Evolutionary conservation across 2,797 vertebrate genomes (phyloP), one percentile per base, ranked within the genome.

Genomic region (Merluccius polli): DNA sequence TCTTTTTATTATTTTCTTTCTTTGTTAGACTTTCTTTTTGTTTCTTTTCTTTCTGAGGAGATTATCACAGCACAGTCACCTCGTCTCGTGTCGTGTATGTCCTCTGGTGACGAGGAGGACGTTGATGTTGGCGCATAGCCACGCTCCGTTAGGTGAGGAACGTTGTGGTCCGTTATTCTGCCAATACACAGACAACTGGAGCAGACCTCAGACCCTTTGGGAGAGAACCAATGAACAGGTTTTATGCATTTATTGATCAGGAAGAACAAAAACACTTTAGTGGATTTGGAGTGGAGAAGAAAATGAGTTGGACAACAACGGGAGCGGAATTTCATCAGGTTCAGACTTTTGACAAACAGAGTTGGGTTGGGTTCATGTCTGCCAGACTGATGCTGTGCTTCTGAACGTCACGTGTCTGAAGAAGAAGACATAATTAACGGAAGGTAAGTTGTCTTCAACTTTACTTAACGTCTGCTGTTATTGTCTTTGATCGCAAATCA

Each of bases 121-220:
- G 78, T 76, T 1, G 73, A 48, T 72, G 59, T 82, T 85, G 85
- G 86, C 83, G 87, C 86, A 72, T 72, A 75, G 71, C 31, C 80
- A 32, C 83, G 65, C 78, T 69, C 73, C 67, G 38, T 71, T 76
- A 73, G 78, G 35, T 81, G n/a, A 67, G 77, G 21, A 76, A 77
- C 31, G 80, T 27, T 27, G 59, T 12, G 24, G 59, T 65, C 24
- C 11, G 24, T 65, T 65, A 27, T 65, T 13, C 59, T 79, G 73
- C 77, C 65, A 77, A 83, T 29, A 13, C 79, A 13, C 77, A 76
- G 75, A 77, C 72, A 63, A 16, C 44, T 18, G 78, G 83, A 81
- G 71, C 76, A 83, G 81, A 86, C 75, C 80, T 82, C 78, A 85
- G 76, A 70, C 73, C 24, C 21, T 59, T 59, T 59, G 52, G 52